These are phyloP conservation scores for Enteromius anoplus DNA, from an alignment of 2,797 vertebrate species.

Conservation along the genomic window DNA sequence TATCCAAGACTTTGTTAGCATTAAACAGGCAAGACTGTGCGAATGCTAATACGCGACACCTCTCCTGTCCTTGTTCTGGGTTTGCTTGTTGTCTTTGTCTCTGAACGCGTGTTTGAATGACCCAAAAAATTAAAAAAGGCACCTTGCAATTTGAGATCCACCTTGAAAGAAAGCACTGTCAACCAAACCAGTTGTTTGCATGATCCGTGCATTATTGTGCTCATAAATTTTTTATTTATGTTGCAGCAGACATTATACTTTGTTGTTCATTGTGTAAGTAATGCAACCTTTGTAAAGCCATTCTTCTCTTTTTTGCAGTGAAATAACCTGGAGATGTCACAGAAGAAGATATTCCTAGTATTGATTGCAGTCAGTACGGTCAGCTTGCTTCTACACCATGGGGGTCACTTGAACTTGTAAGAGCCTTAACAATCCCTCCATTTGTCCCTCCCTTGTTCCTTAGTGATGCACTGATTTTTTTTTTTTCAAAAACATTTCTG, in stretches of 20 bases:
- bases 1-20: slow-evolving; percentile 62
- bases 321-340: slow-evolving; percentile 71
- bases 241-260: background rate
- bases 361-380: slow-evolving; percentile 79
- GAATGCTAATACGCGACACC: slow-evolving; percentile 10
- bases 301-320: slow-evolving; percentile 53
- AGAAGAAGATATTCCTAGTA: slow-evolving; percentile 83
- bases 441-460: background rate
- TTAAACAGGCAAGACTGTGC: slow-evolving; percentile 18
- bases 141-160: background rate
- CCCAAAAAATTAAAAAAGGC: background rate
- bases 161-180: background rate
- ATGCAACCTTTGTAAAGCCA: background rate
- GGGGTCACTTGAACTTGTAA: slow-evolving; percentile 83
- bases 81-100: slow-evolving; percentile 1
- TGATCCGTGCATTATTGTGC: background rate
- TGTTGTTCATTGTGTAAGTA: background rate
- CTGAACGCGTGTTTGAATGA: background rate
- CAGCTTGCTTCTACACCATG: slow-evolving; percentile 83
- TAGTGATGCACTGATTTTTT: background rate
- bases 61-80: background rate
- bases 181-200: background rate
- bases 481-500: background rate
- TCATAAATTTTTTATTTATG: background rate
- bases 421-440: slow-evolving; percentile 44